Conservation (phyloP, 1,140 invertebrate species). For the silkworm (Bombyx mori) region DNA sequence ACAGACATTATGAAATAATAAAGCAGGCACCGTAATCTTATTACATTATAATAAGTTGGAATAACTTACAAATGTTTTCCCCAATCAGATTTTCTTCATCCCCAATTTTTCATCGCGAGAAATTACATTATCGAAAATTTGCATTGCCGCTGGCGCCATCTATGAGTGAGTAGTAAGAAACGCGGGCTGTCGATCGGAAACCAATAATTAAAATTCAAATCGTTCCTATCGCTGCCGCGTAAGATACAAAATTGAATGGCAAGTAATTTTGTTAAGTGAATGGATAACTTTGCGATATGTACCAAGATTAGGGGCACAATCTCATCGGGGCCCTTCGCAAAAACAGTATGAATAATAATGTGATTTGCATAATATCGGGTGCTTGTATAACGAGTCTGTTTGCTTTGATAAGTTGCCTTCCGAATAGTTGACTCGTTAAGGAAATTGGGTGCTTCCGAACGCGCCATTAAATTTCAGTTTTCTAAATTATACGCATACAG, state of each 20-base stretch:
- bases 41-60: slow-evolving; percentile 61
- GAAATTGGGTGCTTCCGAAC: slow-evolving; percentile 2
- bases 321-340: slow-evolving; percentile 46
- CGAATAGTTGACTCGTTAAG: slow-evolving; percentile 7
- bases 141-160: slow-evolving; percentile 62
- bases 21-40: slow-evolving; percentile 55
- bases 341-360: slow-evolving; percentile 68
- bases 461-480: too few relatives aligned
- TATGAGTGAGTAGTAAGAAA: slow-evolving; percentile 39
- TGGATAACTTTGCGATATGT: slow-evolving; percentile 31
- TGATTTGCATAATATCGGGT: slow-evolving; percentile 60
- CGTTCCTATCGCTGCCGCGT: slow-evolving; percentile 6
- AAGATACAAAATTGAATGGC: slow-evolving; percentile 19
- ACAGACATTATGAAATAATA: slow-evolving; percentile 62
- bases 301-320: slow-evolving; percentile 53
- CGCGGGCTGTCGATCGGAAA: slow-evolving; percentile 12
- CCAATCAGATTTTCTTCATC: slow-evolving; percentile 51
- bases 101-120: slow-evolving; percentile 63
- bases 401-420: slow-evolving; percentile 47
- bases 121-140: slow-evolving; percentile 63
- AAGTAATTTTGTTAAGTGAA: slow-evolving; percentile 14
- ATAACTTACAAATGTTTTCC: slow-evolving; percentile 65
- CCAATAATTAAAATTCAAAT: slow-evolving; percentile 5
- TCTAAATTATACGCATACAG: too few relatives aligned
- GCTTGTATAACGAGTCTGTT: slow-evolving; percentile 48